Evolutionary conservation across 2,888 invertebrate species (phyloP).

Genomic region (Pachydiplax longipennis): DNA sequence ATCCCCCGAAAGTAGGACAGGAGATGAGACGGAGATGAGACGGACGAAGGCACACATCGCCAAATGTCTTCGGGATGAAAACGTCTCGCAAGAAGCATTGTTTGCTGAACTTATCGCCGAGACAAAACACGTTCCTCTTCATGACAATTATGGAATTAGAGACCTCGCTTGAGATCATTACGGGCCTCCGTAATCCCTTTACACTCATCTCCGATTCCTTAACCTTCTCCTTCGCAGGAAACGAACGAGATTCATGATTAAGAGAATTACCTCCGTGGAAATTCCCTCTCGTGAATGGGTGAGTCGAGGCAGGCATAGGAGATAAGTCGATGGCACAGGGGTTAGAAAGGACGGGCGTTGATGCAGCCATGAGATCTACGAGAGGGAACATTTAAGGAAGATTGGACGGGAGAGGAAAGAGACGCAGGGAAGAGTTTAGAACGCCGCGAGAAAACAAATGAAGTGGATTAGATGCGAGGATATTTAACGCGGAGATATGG

Average conservation of each 20-base stretch:
- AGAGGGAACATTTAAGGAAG: background rate
- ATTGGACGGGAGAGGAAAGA: background rate
- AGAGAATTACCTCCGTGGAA: slow-evolving; percentile 5
- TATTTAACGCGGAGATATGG: background rate
- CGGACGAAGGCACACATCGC: background rate
- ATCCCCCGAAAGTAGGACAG: background rate
- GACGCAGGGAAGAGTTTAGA: background rate
- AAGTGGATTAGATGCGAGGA: background rate
- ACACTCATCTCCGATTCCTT: background rate
- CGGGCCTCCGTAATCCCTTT: background rate
- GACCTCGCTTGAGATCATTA: background rate
- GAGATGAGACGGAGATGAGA: background rate
- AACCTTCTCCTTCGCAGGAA: background rate
- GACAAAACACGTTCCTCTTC: slow-evolving; percentile 4
- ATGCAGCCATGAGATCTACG: background rate
- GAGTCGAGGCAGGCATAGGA: background rate
- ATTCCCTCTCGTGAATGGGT: background rate
- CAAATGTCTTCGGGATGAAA: background rate
- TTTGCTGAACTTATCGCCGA: slow-evolving; percentile 21
- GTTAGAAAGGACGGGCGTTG: background rate
- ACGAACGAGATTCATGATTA: slow-evolving; percentile 7
- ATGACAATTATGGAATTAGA: slow-evolving; percentile 16
- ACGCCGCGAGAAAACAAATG: background rate
- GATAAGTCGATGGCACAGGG: background rate
- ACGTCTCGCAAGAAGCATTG: slow-evolving; percentile 21